Conservation (phyloP, 2,113 vertebrate genomes). For the Hippolais icterina region DNA sequence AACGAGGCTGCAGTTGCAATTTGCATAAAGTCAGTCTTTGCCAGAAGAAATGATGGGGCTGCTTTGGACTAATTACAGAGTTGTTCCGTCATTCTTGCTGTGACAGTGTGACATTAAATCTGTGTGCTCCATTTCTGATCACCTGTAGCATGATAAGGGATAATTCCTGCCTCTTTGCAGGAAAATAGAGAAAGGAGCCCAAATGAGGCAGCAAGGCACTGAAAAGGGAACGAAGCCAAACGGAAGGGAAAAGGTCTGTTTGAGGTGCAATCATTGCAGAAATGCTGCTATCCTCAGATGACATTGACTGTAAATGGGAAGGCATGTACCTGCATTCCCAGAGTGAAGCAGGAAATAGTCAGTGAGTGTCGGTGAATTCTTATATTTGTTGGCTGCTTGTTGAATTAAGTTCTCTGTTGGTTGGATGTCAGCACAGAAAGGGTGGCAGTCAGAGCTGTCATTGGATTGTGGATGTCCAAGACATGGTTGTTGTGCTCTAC, state of each 20-base stretch:
- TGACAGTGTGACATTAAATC: background rate
- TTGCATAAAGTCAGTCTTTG: background rate
- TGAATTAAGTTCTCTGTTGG: background rate
- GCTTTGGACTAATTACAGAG: background rate
- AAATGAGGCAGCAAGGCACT: background rate
- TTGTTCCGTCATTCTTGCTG: background rate
- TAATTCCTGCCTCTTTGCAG: background rate
- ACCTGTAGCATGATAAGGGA: background rate
- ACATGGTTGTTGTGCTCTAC: accelerated
- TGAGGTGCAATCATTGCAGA: background rate
- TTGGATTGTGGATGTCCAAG: background rate
- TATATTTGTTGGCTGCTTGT: background rate
- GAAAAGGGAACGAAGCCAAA: background rate
- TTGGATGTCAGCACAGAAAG: background rate
- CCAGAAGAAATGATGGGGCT: background rate
- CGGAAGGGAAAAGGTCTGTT: background rate
- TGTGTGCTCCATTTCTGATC: background rate
- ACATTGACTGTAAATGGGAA: accelerated
- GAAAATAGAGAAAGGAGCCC: background rate
- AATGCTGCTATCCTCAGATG: background rate
- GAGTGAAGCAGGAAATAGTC: too few species aligned
- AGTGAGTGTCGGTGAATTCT: background rate
- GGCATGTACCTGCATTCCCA: accelerated
- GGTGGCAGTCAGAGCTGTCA: background rate
- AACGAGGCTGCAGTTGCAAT: background rate